phyloP scores from a whole-genome alignment of 2,113 vertebrate species.

The Charadrius vociferus region DNA sequence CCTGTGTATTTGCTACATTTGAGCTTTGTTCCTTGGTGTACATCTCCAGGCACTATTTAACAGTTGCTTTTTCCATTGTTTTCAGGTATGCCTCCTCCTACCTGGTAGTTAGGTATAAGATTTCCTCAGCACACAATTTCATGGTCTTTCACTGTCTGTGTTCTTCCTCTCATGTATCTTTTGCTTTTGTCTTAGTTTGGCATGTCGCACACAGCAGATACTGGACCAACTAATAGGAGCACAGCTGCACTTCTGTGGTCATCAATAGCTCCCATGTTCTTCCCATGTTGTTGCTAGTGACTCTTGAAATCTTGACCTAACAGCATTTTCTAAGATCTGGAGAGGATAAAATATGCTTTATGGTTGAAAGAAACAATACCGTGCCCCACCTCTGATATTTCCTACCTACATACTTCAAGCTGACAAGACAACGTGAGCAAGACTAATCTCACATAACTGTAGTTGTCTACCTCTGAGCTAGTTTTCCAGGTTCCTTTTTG shows the following conservation, averaged over 20 bases:
- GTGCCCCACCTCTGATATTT: background rate
- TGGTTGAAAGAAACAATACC: background rate
- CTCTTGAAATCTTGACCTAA: background rate
- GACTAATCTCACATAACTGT: background rate
- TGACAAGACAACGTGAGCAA: rapidly evolving
- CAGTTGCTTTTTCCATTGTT: background rate
- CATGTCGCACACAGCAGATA: background rate
- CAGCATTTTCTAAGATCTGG: background rate
- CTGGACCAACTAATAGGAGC: background rate
- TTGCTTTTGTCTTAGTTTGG: background rate
- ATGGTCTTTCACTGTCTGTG: background rate
- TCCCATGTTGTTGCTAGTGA: background rate
- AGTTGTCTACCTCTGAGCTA: background rate
- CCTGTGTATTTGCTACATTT: background rate
- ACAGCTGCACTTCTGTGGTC: background rate
- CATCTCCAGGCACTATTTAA: background rate
- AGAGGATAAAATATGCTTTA: background rate
- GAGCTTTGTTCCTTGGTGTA: background rate
- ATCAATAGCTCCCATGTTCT: background rate
- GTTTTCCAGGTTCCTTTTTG: background rate
- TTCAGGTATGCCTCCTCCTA: background rate
- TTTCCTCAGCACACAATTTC: background rate
- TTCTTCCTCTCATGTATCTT: background rate
- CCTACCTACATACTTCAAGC: background rate
- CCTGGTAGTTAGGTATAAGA: background rate